Percentiles rank a stretch among this genome's conserved stretches.
These are phyloP conservation scores for Apomyelois bistriatella DNA, from an alignment of 2,888 invertebrate genomes.

Conservation along the genomic window DNA sequence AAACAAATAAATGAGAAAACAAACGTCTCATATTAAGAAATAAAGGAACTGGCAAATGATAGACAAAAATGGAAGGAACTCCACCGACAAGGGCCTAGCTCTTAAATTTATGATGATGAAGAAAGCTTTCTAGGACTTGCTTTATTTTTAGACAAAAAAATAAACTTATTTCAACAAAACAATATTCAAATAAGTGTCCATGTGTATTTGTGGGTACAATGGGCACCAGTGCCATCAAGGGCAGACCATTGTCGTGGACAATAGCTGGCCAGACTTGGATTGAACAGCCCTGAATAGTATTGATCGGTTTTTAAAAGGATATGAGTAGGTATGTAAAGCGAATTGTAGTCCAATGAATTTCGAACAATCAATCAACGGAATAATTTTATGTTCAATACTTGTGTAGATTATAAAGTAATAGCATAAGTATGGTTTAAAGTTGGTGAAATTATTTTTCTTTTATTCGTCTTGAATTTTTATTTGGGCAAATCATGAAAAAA, in stretches of 20 bases:
- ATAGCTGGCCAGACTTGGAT: not conserved
- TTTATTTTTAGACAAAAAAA: too few relatives aligned
- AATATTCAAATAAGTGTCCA: not conserved
- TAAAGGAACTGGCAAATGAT: too few relatives aligned
- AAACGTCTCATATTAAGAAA: too few relatives aligned
- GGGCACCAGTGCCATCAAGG: constrained; percentile 1
- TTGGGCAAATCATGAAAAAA: too few relatives aligned
- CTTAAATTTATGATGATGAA: too few relatives aligned
- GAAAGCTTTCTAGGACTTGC: too few relatives aligned
- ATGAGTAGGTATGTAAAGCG: not conserved
- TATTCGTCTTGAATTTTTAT: too few relatives aligned
- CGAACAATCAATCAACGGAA: not conserved
- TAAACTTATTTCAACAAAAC: not conserved
- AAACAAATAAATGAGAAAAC: too few relatives aligned
- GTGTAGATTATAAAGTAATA: not conserved
- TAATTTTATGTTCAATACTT: not conserved
- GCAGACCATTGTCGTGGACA: not conserved
- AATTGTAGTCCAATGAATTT: not conserved
- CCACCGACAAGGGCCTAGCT: too few relatives aligned
- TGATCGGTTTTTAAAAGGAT: not conserved
- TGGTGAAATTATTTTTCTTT: too few relatives aligned
- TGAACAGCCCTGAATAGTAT: not conserved
- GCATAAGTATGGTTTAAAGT: too few relatives aligned
- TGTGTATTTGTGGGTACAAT: constrained; percentile 2
- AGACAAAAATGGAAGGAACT: too few relatives aligned